A percentile compares a stretch with the other conserved stretches of the same genome.
These are phyloP conservation scores for Sebastes diaconus DNA, from an alignment of 2,797 vertebrate species.

Conservation along the genomic window DNA sequence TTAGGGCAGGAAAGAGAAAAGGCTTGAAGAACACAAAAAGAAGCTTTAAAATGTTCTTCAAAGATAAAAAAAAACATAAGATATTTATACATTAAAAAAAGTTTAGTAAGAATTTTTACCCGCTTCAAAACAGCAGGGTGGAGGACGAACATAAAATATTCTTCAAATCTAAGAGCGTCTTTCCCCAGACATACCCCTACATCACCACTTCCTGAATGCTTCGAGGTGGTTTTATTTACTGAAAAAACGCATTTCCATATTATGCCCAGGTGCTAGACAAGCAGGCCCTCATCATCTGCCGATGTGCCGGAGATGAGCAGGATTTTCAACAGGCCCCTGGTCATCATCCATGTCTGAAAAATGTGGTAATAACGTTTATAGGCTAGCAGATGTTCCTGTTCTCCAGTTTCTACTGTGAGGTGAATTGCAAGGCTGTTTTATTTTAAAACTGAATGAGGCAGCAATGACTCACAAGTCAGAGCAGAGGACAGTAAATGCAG, in stretches of 20 bases:
- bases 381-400: conserved; percentile 10
- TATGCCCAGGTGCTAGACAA: neutral
- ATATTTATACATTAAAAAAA: neutral
- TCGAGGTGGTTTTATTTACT: neutral
- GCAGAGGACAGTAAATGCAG: neutral
- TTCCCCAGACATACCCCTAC: neutral
- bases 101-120: neutral
- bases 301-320: neutral
- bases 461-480: neutral
- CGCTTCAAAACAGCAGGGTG: neutral
- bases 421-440: neutral
- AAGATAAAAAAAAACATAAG: neutral
- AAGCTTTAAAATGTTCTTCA: neutral
- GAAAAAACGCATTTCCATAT: neutral
- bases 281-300: neutral
- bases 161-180: neutral
- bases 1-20: neutral
- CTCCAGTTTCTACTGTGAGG: neutral
- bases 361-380: neutral
- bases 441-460: neutral
- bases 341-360: neutral
- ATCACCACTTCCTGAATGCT: neutral
- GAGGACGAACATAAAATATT: neutral
- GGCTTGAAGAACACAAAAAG: conserved; percentile 14
- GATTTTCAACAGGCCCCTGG: neutral